These are phyloP conservation scores for Micrasema longulum DNA, from an alignment of 1,140 invertebrate species.

Conservation along the genomic window DNA sequence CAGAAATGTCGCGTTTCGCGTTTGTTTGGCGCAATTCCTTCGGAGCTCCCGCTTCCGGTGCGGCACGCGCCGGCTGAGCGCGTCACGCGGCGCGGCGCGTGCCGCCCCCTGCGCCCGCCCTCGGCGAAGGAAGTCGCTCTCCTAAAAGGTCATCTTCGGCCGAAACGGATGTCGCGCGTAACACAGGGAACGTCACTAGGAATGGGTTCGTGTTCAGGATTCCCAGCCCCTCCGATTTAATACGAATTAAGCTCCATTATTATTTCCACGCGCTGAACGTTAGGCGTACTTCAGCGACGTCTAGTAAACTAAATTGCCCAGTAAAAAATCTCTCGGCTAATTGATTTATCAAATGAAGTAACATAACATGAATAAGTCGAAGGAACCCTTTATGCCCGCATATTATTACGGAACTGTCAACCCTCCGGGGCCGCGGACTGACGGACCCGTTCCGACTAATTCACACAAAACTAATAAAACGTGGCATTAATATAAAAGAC, in stretches of 20 bases:
- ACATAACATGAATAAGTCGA: not conserved
- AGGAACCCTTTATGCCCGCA: slow-evolving; percentile 1
- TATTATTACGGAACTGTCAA: not conserved
- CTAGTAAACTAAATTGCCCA: slow-evolving; percentile 14
- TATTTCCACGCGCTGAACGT: too few relatives aligned
- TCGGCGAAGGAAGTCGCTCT: not conserved
- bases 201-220: not conserved
- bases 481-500: too few relatives aligned
- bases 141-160: not conserved
- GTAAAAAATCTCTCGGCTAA: slow-evolving; percentile 33
- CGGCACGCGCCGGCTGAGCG: not conserved
- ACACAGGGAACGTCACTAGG: not conserved
- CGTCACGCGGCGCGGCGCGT: slow-evolving; percentile 4
- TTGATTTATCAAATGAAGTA: slow-evolving; percentile 33
- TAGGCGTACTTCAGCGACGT: too few relatives aligned
- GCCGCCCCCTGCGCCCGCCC: slow-evolving; percentile 4
- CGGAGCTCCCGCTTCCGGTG: slow-evolving; percentile 11
- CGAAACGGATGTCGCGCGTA: not conserved
- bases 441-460: too few relatives aligned
- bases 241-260: too few relatives aligned
- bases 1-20: slow-evolving; percentile 19
- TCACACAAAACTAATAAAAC: too few relatives aligned
- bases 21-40: slow-evolving; percentile 22
- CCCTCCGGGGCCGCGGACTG: not conserved
- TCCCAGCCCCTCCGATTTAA: not conserved